Percentiles rank a stretch among this genome's conserved stretches.
Conservation (phyloP, 2,113 vertebrate genomes). For the Acanthisitta chloris region DNA sequence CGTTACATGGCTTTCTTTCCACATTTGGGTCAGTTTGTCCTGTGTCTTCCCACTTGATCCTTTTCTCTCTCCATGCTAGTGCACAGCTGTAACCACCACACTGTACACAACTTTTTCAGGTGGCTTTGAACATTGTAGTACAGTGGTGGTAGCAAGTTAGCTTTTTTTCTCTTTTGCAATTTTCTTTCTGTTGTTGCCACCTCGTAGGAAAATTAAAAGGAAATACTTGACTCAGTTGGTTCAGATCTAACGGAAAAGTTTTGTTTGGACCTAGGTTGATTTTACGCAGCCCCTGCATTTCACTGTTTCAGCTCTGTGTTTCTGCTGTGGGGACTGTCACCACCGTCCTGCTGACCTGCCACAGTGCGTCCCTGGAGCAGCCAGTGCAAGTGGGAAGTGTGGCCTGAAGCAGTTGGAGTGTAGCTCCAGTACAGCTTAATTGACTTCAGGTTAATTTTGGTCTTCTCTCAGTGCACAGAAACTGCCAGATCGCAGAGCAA, state of each 20-base stretch:
- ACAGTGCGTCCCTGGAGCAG: background rate
- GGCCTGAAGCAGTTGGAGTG: background rate
- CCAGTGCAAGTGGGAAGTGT: background rate
- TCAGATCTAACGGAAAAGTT: background rate
- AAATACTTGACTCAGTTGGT: background rate
- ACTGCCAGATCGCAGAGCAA: too few species aligned
- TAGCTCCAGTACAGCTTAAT: background rate
- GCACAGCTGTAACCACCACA: background rate
- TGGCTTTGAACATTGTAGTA: background rate
- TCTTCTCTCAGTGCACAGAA: background rate
- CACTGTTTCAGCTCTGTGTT: background rate
- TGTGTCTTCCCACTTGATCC: background rate
- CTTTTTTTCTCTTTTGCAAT: background rate
- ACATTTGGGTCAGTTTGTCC: background rate
- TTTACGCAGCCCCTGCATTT: background rate
- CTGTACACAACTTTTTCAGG: background rate
- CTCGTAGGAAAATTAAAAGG: background rate
- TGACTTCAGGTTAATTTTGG: background rate
- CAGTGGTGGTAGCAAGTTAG: background rate
- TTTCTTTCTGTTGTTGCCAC: background rate
- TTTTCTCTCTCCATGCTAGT: background rate
- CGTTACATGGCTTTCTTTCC: background rate
- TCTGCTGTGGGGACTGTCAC: background rate
- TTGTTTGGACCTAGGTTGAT: background rate
- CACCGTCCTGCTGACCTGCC: background rate